Conservation (phyloP, 1,140 invertebrate species). For the Saccostrea glomerata region DNA sequence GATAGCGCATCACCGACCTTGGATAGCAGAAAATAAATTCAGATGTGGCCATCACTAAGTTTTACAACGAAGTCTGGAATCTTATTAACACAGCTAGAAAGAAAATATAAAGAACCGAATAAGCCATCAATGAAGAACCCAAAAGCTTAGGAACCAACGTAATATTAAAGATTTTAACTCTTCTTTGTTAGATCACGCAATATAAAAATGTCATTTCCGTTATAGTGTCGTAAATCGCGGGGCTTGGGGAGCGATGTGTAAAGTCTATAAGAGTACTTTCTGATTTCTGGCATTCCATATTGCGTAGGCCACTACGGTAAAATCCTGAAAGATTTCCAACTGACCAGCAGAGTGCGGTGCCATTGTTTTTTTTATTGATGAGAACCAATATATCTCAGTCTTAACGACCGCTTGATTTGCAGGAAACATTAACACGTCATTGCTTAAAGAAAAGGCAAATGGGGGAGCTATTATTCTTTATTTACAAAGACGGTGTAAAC, state of each 20-base stretch:
- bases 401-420: background rate
- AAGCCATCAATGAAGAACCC: too few relatives aligned
- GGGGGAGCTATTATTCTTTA: background rate
- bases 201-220: too few relatives aligned
- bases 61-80: too few relatives aligned
- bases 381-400: background rate
- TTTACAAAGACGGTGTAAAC: background rate
- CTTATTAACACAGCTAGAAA: too few relatives aligned
- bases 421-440: background rate
- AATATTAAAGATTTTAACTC: too few relatives aligned
- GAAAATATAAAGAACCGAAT: too few relatives aligned
- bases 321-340: background rate
- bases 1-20: too few relatives aligned
- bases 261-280: background rate
- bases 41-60: too few relatives aligned
- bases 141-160: too few relatives aligned
- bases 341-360: background rate
- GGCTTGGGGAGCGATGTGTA: background rate
- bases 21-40: too few relatives aligned
- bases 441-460: background rate
- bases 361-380: background rate
- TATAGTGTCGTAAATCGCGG: too few relatives aligned
- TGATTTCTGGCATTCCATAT: background rate
- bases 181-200: too few relatives aligned
- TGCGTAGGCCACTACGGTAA: background rate